Evolutionary conservation across 2,888 invertebrate species (phyloP).

Genomic region (Heliconius ismenius): DNA sequence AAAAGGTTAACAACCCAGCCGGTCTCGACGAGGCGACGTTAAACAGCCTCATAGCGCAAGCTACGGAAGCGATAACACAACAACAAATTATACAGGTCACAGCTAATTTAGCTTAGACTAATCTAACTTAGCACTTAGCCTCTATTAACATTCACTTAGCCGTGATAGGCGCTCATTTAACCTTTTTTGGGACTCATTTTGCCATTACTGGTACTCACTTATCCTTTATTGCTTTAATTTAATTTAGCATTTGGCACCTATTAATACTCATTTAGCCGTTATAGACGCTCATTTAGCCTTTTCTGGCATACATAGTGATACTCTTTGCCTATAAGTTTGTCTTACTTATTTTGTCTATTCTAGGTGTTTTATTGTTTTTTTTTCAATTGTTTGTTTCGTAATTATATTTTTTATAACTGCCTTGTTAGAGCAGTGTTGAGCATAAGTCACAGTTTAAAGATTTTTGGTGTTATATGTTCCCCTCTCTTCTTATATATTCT

Average conservation of each 20-base stretch:
- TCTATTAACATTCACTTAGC: conserved; percentile 33
- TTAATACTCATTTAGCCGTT: neutral
- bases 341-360: neutral
- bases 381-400: neutral
- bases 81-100: conserved; percentile 80
- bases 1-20: conserved; percentile 79
- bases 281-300: neutral
- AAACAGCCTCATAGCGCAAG: conserved; percentile 79
- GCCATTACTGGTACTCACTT: neutral
- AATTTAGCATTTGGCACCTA: neutral
- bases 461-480: neutral
- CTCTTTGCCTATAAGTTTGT: neutral
- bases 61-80: conserved; percentile 80
- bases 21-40: conserved; percentile 79
- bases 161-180: neutral
- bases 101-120: conserved; percentile 44
- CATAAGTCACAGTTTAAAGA: neutral
- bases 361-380: neutral
- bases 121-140: conserved; percentile 35
- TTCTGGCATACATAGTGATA: neutral
- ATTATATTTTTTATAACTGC: neutral
- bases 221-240: neutral
- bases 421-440: neutral
- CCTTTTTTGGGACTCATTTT: neutral
- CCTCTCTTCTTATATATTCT: neutral